Percentiles rank a stretch among this genome's conserved stretches.
These are phyloP conservation scores for Condylura cristata DNA, from an alignment of 2,113 vertebrate species.

Conservation along the genomic window DNA sequence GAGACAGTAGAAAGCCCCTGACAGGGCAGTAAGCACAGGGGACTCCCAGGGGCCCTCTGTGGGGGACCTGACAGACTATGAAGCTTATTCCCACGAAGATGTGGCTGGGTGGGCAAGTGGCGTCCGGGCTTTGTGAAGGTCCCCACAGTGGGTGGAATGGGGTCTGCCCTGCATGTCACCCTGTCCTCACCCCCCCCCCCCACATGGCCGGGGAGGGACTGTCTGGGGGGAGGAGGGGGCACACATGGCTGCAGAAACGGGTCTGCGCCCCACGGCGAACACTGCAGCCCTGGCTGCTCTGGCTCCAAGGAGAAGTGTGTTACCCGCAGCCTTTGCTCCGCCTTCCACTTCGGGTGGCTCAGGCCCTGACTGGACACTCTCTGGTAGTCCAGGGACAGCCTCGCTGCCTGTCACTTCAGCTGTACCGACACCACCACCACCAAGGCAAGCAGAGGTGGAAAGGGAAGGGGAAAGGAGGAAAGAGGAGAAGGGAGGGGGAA, in stretches of 20 bases:
- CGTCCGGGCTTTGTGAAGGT: not conserved
- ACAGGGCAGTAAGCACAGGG: not conserved
- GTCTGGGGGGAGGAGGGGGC: too few relatives aligned
- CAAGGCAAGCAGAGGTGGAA: conserved; percentile 48
- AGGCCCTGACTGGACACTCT: conserved; percentile 82
- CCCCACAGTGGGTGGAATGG: not conserved
- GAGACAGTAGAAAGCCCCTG: not conserved
- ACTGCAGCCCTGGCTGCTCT: not conserved
- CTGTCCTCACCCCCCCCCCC: not conserved
- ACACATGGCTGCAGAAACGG: not conserved
- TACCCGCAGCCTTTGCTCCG: conserved; percentile 83
- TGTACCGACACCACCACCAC: conserved; percentile 75
- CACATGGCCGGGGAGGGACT: not conserved
- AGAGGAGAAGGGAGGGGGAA: not conserved
- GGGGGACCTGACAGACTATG: not conserved
- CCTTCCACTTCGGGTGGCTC: conserved; percentile 83
- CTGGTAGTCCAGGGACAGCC: conserved; percentile 74
- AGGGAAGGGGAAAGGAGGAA: not conserved
- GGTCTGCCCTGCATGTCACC: not conserved
- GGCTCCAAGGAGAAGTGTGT: conserved; percentile 67
- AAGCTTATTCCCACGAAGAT: not conserved
- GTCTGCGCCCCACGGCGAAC: not conserved
- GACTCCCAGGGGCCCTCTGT: not conserved
- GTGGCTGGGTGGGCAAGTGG: not conserved
- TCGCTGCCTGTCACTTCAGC: conserved; percentile 81